These are phyloP conservation scores for Apodemus agrarius DNA, from an alignment of 2,797 vertebrate species.

Conservation along the genomic window DNA sequence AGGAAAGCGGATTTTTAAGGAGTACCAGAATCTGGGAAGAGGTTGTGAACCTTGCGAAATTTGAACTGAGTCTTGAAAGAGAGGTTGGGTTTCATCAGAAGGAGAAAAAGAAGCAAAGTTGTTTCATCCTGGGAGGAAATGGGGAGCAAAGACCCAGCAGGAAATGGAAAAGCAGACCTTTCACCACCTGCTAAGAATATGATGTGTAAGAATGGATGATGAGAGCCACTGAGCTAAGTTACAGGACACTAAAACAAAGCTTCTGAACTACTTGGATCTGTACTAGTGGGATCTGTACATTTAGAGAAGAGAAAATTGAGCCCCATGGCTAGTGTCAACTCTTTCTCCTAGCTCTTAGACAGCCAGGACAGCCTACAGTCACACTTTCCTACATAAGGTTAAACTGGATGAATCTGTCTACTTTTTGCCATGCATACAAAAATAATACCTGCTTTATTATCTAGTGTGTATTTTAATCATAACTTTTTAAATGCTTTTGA, in stretches of 20 bases:
- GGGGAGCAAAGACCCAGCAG: not conserved
- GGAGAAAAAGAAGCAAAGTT: not conserved
- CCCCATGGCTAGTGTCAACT: not conserved
- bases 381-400: not conserved
- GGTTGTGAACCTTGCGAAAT: not conserved
- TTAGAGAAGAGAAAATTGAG: not conserved
- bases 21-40: not conserved
- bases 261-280: not conserved
- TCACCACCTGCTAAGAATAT: not conserved
- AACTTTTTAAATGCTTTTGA: not conserved
- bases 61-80: constrained; percentile 14
- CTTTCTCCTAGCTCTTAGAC: not conserved
- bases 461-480: not conserved
- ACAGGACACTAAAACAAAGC: not conserved
- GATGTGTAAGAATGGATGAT: not conserved
- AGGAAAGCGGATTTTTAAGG: not conserved
- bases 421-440: not conserved
- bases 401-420: not conserved
- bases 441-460: not conserved
- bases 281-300: not conserved
- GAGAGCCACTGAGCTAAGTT: not conserved
- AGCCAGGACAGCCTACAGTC: not conserved
- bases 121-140: constrained; percentile 3
- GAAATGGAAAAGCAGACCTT: not conserved
- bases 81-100: not conserved